Conservation (phyloP, 2,113 vertebrate species). For the Pangasianodon hypophthalmus region DNA sequence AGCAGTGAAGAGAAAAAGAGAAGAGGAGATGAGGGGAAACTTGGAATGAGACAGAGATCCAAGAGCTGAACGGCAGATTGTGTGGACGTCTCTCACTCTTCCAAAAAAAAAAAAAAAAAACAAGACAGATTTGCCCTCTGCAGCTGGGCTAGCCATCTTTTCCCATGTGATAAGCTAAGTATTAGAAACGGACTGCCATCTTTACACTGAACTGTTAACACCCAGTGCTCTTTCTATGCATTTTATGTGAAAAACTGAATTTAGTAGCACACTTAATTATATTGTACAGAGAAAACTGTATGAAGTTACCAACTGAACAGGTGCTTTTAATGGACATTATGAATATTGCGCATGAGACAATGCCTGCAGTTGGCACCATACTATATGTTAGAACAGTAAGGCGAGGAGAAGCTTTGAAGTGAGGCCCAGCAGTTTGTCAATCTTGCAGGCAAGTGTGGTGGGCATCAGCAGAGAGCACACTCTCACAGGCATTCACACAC, state of each 20-base stretch:
- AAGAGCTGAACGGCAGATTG: not conserved
- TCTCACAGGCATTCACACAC: not conserved
- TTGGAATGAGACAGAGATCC: not conserved
- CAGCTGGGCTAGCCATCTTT: constrained; percentile 14
- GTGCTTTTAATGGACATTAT: constrained; percentile 37
- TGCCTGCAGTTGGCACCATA: constrained; percentile 31
- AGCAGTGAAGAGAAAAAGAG: constrained; percentile 42
- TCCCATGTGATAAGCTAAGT: constrained; percentile 22
- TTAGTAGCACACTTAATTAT: not conserved
- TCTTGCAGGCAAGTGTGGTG: not conserved
- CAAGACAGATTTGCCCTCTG: constrained; percentile 11
- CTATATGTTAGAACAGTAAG: constrained; percentile 11
- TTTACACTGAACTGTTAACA: not conserved
- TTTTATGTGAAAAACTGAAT: not conserved
- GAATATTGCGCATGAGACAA: not conserved
- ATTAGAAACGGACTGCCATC: constrained; percentile 3
- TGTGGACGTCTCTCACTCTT: not conserved
- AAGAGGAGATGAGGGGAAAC: not conserved
- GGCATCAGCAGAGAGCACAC: not conserved
- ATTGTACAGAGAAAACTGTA: not conserved
- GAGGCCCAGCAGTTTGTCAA: constrained; percentile 19
- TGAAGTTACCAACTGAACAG: not conserved
- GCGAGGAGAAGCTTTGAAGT: constrained; percentile 24
- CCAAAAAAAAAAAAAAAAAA: not conserved
- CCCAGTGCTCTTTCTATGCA: not conserved